Conservation (phyloP, 2,113 vertebrate species). For the Catharus fuscescens region DNA sequence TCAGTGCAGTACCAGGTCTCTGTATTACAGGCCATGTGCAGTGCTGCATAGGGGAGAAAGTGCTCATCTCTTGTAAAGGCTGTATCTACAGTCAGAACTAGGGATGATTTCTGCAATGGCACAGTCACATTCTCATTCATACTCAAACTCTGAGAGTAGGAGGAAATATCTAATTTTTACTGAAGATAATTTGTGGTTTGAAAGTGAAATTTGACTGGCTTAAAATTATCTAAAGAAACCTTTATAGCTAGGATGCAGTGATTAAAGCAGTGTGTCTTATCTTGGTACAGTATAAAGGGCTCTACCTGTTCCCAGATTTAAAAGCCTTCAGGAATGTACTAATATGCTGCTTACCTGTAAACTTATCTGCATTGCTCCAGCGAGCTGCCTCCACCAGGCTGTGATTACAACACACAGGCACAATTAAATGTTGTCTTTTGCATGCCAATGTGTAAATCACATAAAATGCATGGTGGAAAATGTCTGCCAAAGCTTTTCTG, state of each 20-base stretch:
- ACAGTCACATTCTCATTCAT: neutral
- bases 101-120: neutral
- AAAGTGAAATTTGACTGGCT: neutral
- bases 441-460: neutral
- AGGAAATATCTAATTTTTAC: neutral
- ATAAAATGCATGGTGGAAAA: neutral
- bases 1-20: neutral
- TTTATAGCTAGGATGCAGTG: neutral
- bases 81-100: neutral
- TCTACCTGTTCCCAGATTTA: neutral
- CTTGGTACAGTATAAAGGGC: neutral
- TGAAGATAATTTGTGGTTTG: neutral
- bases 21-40: neutral
- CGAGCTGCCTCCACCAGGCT: neutral
- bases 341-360: neutral
- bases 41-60: neutral
- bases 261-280: neutral
- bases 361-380: neutral
- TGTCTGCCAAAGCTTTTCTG: neutral
- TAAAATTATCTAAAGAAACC: neutral
- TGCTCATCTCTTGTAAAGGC: neutral
- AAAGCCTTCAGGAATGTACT: neutral
- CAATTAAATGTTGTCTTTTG: conserved; percentile 4
- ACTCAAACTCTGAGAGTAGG: neutral
- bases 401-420: fast-evolving